Evolutionary conservation across 2,113 vertebrate species (phyloP).

Genomic region (Ia io): DNA sequence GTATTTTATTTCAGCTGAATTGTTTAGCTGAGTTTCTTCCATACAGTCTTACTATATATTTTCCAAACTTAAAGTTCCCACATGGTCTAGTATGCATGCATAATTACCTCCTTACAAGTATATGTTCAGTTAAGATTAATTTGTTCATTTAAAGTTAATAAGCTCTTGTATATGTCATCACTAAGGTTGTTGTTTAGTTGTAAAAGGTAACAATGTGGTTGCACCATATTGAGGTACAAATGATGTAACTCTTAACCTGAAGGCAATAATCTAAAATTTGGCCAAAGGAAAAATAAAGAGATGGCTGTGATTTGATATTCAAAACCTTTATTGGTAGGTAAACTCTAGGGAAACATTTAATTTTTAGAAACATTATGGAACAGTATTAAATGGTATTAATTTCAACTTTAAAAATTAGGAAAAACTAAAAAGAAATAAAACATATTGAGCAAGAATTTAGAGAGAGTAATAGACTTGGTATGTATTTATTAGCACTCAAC

Average conservation of each 20-base stretch:
- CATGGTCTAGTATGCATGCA: background rate
- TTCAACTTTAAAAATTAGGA: slow-evolving; percentile 26
- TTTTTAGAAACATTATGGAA: background rate
- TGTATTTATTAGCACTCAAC: slow-evolving; percentile 36
- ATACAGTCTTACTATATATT: background rate
- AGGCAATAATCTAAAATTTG: background rate
- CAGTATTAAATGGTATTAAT: background rate
- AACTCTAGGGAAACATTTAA: background rate
- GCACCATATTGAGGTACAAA: background rate
- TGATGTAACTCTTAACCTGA: background rate
- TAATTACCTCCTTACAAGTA: slow-evolving; percentile 33
- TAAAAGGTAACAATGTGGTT: background rate
- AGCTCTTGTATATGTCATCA: background rate
- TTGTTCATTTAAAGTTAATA: slow-evolving; percentile 22
- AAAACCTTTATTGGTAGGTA: background rate
- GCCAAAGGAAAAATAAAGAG: background rate
- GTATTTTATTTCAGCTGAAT: slow-evolving; percentile 4
- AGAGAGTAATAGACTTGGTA: slow-evolving; percentile 6
- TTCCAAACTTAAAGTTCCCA: slow-evolving; percentile 45
- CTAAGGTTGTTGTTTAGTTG: background rate
- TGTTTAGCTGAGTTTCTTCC: slow-evolving; percentile 12
- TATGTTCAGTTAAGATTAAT: background rate
- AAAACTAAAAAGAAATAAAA: slow-evolving; percentile 17
- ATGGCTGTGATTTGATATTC: background rate
- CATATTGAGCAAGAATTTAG: slow-evolving; percentile 16